Conservation (phyloP, 2,113 vertebrate genomes). For the Cyrtonyx montezumae region DNA sequence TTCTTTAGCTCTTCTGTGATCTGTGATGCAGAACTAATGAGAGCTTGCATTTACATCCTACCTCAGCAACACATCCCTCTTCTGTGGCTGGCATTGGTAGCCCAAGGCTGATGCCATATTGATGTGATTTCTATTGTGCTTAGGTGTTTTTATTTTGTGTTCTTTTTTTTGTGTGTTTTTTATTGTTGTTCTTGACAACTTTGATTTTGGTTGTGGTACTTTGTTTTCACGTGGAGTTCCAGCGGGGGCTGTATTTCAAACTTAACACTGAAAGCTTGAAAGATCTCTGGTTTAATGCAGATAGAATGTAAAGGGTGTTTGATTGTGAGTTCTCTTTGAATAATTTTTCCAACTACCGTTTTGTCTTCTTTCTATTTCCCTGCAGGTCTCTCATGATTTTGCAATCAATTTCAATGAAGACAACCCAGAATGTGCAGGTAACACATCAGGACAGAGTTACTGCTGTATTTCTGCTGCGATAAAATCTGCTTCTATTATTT, state of each 20-base stretch:
- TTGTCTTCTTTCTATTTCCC: conserved; percentile 37
- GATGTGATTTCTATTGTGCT: not conserved
- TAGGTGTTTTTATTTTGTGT: not conserved
- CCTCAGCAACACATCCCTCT: not conserved
- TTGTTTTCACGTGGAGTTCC: conserved; percentile 25
- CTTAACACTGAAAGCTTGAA: conserved; percentile 46
- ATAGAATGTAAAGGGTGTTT: conserved; percentile 38
- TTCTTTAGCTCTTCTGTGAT: not conserved
- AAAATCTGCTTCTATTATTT: not conserved
- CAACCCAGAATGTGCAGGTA: conserved; percentile 98
- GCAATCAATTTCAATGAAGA: conserved; percentile 98
- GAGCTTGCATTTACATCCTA: not conserved
- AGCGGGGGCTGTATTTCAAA: conserved; percentile 18
- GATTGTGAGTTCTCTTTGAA: not conserved
- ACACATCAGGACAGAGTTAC: not conserved
- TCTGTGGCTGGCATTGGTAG: not conserved
- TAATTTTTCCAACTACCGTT: conserved; percentile 46
- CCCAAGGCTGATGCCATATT: not conserved
- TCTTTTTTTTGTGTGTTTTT: not conserved
- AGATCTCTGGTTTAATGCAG: conserved; percentile 33
- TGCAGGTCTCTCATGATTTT: conserved; percentile 96
- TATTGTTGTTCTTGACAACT: not conserved
- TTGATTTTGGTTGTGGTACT: conserved; percentile 32
- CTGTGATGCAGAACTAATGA: not conserved
- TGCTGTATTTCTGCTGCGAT: not conserved